Evolutionary conservation across 2,888 invertebrate genomes (phyloP), one percentile per base, ranked within the genome.

Genomic region (Drosophila ezoana): DNA sequence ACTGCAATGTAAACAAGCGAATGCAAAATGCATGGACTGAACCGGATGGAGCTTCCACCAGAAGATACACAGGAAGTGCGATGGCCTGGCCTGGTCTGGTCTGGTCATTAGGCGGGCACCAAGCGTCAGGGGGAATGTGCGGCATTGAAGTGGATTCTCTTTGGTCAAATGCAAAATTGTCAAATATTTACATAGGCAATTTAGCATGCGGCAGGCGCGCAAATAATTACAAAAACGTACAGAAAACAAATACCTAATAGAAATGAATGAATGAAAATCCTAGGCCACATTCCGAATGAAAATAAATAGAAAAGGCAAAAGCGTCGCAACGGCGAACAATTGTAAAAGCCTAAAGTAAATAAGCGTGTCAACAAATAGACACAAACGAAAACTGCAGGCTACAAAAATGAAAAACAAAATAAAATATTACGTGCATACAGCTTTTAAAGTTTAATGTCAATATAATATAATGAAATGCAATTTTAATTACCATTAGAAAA

Each of bases 181-280:
- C 90, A 90, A 90, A 90, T 90, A 90, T 90, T 90, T 89, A 70
- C 89, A 62, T 72, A 87, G 84, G 89, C 89, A 90, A 90, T 90
- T 90, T 87, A 82, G 89, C 89, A 79, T 86, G 76, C 81, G 83
- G 78, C 80, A 72, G 71, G 73, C 81, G 79, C 70, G 84, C 88
- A 87, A 89, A 87, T 87, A 89, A 87, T 88, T 87, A 78, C 88
- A 84, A 85, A 87, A 85, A 81, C 73, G 81, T 72, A 79, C 76
- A 64, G 78, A 88, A 81, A 87, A 84, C 82, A 85, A 85, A 84
- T 81, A 83, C 81, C 87, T 87, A 87, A 80, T 87, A 76, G 85
- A 72, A 82, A 72, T 78, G 80, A 66, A 79, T 81, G 81, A 71
- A 70, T 72, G 61, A 35, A 72, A 60, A 40, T 52, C 48, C 40